Conservation (phyloP, 2,797 vertebrate genomes). For the Ceyx erithaca region DNA sequence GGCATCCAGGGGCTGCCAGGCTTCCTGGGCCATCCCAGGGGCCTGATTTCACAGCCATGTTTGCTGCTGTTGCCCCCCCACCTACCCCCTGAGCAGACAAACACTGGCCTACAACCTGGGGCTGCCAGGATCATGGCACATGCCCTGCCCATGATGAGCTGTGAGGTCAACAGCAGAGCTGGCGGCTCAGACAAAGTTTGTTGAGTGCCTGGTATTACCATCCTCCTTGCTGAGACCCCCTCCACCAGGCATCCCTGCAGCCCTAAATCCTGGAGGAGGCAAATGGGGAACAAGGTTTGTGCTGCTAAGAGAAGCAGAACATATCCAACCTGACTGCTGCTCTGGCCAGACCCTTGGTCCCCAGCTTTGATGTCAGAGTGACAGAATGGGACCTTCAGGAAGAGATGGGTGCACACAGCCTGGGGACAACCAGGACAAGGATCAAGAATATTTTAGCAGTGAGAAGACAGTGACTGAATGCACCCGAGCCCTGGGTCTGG, state of each 20-base stretch:
- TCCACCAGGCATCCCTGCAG: neutral
- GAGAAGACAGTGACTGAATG: neutral
- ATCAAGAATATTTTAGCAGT: neutral
- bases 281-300: rapidly evolving
- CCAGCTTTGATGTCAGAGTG: neutral
- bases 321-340: neutral
- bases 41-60: neutral
- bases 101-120: rapidly evolving
- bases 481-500: neutral
- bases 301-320: neutral
- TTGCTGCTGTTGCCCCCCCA: neutral
- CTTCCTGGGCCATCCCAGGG: neutral
- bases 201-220: neutral
- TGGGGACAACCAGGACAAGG: neutral
- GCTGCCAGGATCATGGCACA: rapidly evolving
- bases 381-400: neutral
- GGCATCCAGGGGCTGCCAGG: neutral
- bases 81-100: neutral
- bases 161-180: neutral
- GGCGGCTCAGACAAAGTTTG: rapidly evolving
- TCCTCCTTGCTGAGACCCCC: rapidly evolving
- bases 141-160: rapidly evolving
- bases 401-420: neutral
- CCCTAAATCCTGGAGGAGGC: neutral
- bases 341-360: neutral